Base-by-base conservation (phyloP, 1,140 invertebrate genomes). In the Bombus balteatus region DNA sequence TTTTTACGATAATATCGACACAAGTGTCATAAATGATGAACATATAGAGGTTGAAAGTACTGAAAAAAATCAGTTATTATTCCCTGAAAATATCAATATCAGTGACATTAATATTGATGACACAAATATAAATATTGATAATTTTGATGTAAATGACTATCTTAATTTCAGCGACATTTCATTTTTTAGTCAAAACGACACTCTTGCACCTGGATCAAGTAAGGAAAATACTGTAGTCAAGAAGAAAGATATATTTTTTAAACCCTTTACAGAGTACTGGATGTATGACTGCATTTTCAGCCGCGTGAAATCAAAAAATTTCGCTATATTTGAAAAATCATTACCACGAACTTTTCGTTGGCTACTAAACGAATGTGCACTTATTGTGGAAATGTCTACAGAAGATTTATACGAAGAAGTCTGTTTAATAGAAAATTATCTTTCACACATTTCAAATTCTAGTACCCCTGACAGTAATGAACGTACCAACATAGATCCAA, bases 261-360 rank as follows among this genome's bases (percentile, higher is more conserved):
- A 89, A 57, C 92, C 94, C 5, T 94, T 88, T 43, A 92, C 91
- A 86, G 87, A 95, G 65, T 95, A 94, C 75, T 95, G 94, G 94
- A 92, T 94, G 87, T 93, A 93, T 39, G 90, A 94, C 10, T 92
- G 92, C 68, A 89, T 89, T 39, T 92, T 94, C 65, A 91, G 90
- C 79, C 79, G 84, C 2, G 89, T 93, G 12, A 92, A 91, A n/a
- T 43, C 59, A 12, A 92, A 93, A 37, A 90, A 93, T 82, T 95
- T 95, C 41, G 87, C 94, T 53, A 62, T 94, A 53, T 91, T 96
- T 0, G 90, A 95, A 87, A 92, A 91, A 57, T 87, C 94, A 22
- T 93, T 96, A 25, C 95, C 96, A 4, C 65, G 87, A 28, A 95
- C 91, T 89, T 96, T 96, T 85, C 92, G 93, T 37, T 96, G 96